Conservation (phyloP, 2,888 invertebrate species). For the Odontocolon sp. region DNA sequence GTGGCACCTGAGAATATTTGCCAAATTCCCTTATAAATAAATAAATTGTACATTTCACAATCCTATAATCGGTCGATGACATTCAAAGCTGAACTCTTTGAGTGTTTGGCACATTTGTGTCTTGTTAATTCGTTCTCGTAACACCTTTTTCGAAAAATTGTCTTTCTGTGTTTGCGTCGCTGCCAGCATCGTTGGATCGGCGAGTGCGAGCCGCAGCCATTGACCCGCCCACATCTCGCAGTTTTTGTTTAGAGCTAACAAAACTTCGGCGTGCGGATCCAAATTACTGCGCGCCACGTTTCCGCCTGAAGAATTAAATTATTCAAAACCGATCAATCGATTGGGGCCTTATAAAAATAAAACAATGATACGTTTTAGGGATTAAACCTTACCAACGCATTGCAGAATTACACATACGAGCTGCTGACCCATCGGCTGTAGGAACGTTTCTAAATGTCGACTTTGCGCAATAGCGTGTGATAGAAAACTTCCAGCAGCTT, state of each 20-base stretch:
- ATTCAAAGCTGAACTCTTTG: constrained; percentile 70
- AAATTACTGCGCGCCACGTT: constrained; percentile 84
- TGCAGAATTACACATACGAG: constrained; percentile 84
- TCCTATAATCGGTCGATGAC: constrained; percentile 62
- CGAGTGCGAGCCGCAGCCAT: constrained; percentile 84
- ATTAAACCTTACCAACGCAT: constrained; percentile 81
- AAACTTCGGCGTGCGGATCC: constrained; percentile 85
- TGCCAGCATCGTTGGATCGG: constrained; percentile 69
- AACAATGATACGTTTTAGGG: neutral
- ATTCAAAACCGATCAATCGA: neutral
- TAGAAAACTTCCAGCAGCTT: constrained; percentile 84
- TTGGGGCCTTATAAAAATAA: no score
- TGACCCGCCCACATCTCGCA: constrained; percentile 84
- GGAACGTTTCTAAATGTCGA: constrained; percentile 81
- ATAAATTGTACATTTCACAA: constrained; percentile 46
- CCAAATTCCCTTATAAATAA: constrained; percentile 2
- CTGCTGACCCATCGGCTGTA: constrained; percentile 84
- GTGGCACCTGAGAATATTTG: constrained; percentile 17
- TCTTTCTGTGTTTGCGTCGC: constrained; percentile 70
- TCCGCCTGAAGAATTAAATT: constrained; percentile 80
- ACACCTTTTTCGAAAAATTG: constrained; percentile 65
- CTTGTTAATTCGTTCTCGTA: constrained; percentile 66
- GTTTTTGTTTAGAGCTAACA: constrained; percentile 86
- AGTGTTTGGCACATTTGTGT: constrained; percentile 66
- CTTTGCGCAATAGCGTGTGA: constrained; percentile 84